These are phyloP conservation scores for Psilopsiagon aurifrons DNA, from an alignment of 2,113 vertebrate genomes.

Conservation along the genomic window DNA sequence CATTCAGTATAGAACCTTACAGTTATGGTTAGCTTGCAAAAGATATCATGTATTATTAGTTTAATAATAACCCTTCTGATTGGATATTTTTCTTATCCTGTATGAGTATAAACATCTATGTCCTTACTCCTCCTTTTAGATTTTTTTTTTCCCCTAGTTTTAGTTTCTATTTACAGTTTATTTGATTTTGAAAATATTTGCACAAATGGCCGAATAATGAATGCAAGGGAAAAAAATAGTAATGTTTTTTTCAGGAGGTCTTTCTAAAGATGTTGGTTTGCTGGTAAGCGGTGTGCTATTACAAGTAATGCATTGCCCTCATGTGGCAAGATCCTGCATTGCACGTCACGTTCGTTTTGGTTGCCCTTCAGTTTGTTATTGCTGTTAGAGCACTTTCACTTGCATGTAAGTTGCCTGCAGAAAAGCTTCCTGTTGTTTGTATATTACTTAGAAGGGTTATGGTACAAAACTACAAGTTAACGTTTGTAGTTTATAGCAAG, in stretches of 20 bases:
- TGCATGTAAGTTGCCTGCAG: no score
- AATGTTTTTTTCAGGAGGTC: fast-evolving
- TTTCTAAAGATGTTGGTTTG: not conserved
- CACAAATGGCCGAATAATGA: not conserved
- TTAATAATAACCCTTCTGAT: not conserved
- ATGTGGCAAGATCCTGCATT: not conserved
- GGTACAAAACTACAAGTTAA: not conserved
- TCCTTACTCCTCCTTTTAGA: not conserved
- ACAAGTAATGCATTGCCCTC: not conserved
- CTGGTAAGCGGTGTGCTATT: not conserved
- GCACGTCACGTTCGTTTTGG: fast-evolving
- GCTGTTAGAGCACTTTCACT: not conserved
- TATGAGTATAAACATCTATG: not conserved
- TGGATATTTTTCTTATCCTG: not conserved
- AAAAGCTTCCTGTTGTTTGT: not conserved
- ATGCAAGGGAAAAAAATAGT: not conserved
- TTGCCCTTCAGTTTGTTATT: fast-evolving
- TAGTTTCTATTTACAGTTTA: not conserved
- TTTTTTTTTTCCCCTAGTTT: not conserved
- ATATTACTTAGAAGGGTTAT: not conserved
- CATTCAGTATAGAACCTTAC: not conserved
- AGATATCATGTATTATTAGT: not conserved
- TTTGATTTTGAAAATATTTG: not conserved
- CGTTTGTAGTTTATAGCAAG: not conserved
- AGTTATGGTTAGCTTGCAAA: not conserved